phyloP scores from a whole-genome alignment of 2,888 invertebrate species.

The Endotricha flammealis region DNA sequence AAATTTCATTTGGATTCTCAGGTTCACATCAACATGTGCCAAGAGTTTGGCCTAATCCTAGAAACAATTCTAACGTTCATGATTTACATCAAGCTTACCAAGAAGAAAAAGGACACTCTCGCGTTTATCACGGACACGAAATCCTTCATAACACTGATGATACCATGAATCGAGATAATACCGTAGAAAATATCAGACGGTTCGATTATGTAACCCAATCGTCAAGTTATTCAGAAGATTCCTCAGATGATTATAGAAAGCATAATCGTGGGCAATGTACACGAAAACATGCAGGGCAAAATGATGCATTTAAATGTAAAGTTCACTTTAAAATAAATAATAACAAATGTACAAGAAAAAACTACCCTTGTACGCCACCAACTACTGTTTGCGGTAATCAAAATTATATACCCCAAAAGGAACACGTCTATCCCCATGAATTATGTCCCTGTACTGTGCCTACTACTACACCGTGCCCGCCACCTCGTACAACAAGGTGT shows the following conservation, averaged over 20 bases:
- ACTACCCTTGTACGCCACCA: neutral
- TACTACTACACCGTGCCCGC: slow-evolving; percentile 21
- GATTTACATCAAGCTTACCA: slow-evolving; percentile 29
- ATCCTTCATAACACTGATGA: slow-evolving; percentile 21
- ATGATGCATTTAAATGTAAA: slow-evolving; percentile 30
- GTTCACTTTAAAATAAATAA: slow-evolving; percentile 16
- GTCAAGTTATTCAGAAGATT: slow-evolving; percentile 14
- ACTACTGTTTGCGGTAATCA: neutral
- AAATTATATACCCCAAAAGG: neutral
- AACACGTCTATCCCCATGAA: slow-evolving; percentile 15
- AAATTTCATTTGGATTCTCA: no score
- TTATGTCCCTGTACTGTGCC: slow-evolving; percentile 36
- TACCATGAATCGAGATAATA: slow-evolving; percentile 21
- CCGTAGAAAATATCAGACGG: slow-evolving; percentile 32
- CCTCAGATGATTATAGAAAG: slow-evolving; percentile 30
- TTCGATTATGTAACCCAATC: slow-evolving; percentile 29
- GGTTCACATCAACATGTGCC: no score
- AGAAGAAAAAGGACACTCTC: slow-evolving; percentile 45
- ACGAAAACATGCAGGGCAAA: slow-evolving; percentile 23
- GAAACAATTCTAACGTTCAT: slow-evolving; percentile 29
- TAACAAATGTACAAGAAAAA: slow-evolving; percentile 19
- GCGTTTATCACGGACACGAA: slow-evolving; percentile 42
- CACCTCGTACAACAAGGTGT: slow-evolving; percentile 21
- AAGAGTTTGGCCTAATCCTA: slow-evolving; percentile 27
- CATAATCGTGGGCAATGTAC: slow-evolving; percentile 37